Percentiles rank a stretch among this genome's conserved stretches.
Conservation (phyloP, 1,140 invertebrate species). For the Leucophenga varia region DNA sequence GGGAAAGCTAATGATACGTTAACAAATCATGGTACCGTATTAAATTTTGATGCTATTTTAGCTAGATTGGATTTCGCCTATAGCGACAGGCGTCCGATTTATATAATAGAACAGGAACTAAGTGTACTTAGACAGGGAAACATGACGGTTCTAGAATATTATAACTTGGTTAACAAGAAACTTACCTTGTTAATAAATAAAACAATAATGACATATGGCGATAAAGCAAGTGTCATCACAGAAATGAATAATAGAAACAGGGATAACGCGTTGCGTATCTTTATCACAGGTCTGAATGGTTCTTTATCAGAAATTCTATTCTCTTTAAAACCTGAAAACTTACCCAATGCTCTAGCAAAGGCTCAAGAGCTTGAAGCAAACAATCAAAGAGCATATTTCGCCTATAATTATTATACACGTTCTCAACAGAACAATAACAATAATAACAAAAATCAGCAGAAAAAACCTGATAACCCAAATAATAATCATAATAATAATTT, state of each 20-base stretch:
- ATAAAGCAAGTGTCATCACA: slow-evolving; percentile 1
- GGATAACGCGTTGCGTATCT: slow-evolving; percentile 6
- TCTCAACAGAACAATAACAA: no score
- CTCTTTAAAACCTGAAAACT: slow-evolving; percentile 6
- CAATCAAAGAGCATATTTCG: no score
- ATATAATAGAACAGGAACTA: not conserved
- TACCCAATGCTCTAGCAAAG: slow-evolving; percentile 7
- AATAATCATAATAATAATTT: no score
- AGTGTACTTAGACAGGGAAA: slow-evolving; percentile 4
- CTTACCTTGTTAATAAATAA: slow-evolving; percentile 10
- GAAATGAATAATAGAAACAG: slow-evolving; percentile 11
- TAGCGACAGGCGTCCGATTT: no score
- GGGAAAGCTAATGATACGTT: not conserved
- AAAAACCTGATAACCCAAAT: no score
- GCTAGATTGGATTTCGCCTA: no score
- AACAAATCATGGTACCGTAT: slow-evolving; percentile 4
- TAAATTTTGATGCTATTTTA: no score
- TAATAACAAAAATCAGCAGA: no score
- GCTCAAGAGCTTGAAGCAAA: not conserved
- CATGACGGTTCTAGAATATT: slow-evolving; percentile 1
- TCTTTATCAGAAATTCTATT: not conserved
- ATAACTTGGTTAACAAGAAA: slow-evolving; percentile 9
- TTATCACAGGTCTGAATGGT: slow-evolving; percentile 9
- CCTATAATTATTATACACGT: no score
- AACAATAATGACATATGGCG: slow-evolving; percentile 13